phyloP scores from a whole-genome alignment of 2,888 invertebrate species.

The Dryococelus australis region DNA sequence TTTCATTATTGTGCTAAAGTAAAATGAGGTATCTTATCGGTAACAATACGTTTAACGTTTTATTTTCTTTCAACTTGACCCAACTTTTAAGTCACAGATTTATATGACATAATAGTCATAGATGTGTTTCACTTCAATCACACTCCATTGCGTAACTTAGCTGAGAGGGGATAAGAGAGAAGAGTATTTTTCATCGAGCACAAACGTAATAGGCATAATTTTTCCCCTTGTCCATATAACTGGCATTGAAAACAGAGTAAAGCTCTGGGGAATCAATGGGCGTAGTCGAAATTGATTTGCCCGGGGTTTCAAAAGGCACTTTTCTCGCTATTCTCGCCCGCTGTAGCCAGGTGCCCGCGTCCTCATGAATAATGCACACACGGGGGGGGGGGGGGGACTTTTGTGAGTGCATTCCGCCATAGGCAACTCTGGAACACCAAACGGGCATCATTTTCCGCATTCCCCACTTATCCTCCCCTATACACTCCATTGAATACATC shows the following conservation, averaged over 20 bases:
- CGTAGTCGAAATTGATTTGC: constrained; percentile 10
- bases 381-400: not conserved
- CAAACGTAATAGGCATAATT: too few relatives aligned
- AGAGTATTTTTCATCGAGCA: too few relatives aligned
- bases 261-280: not conserved
- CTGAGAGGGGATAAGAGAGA: too few relatives aligned
- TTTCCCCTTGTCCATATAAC: not conserved
- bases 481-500: constrained; percentile 16
- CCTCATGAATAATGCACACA: not conserved
- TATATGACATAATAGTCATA: too few relatives aligned
- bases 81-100: too few relatives aligned
- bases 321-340: not conserved
- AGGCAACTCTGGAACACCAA: not conserved
- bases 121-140: too few relatives aligned
- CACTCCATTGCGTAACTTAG: too few relatives aligned
- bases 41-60: too few relatives aligned
- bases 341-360: not conserved
- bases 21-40: too few relatives aligned
- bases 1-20: too few relatives aligned
- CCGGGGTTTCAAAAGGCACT: not conserved
- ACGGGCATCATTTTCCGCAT: not conserved
- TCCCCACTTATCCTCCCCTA: not conserved
- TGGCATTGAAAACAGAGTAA: not conserved
- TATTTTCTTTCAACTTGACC: too few relatives aligned
- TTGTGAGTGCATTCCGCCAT: not conserved